Evolutionary conservation across 2,888 invertebrate species (phyloP), one percentile per base, ranked within the genome.

Genomic region (Dascillus cervinus): DNA sequence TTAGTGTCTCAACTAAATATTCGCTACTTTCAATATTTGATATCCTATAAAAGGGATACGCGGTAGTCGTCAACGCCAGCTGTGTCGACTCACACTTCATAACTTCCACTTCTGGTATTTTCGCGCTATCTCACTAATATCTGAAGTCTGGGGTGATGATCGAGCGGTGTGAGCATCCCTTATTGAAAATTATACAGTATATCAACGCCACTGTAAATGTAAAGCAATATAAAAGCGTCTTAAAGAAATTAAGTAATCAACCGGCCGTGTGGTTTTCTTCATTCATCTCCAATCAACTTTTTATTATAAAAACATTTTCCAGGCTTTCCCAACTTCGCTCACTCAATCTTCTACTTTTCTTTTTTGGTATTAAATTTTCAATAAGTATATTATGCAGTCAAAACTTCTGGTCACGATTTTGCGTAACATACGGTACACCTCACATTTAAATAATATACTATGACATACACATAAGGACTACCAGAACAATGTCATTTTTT

Each of bases 391-490:
- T 60, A 61, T 59, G 57, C 56, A 60, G 58, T 58, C 56, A 50
- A 56, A 57, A 60, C 53, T 60, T 60, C 60, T 52, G 58, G 59
- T 60, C 59, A 60, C 60, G 60, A 60, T 58, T 58, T 49, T 34
- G 38, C 32, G 56, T 54, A 60, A 56, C 60, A 62, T 59, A 54
- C 58, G 60, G 60, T 58, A 56, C 57, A 58, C 53, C 58, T 59
- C 53, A 60, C 60, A 60, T 59, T 59, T 61, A 59, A 62, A 62
- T 60, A n/a, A n/a, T n/a, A n/a, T n/a, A n/a, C n/a, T n/a, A n/a
- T n/a, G n/a, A n/a, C n/a, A n/a, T n/a, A n/a, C n/a, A n/a, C n/a
- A n/a, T n/a, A n/a, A n/a, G n/a, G n/a, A n/a, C n/a, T n/a, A n/a
- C n/a, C n/a, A n/a, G n/a, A n/a, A n/a, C n/a, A n/a, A n/a, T n/a